A percentile compares a stretch with the other conserved stretches of the same genome.
Conservation (phyloP, 2,797 vertebrate species). For the Phylloscopus collybita region DNA sequence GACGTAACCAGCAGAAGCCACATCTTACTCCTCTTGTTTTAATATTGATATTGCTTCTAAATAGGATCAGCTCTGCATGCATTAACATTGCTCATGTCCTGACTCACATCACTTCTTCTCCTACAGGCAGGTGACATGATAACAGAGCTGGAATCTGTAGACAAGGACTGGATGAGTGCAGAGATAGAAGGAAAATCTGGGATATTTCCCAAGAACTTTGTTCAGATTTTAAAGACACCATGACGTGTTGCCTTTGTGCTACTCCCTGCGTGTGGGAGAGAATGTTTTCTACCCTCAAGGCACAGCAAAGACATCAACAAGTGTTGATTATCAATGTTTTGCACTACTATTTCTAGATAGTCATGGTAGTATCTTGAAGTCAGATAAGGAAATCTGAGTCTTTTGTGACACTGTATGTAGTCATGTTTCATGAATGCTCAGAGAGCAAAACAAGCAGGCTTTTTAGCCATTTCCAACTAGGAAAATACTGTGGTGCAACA, state of each 20-base stretch:
- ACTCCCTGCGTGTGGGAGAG: neutral
- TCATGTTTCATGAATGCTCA: neutral
- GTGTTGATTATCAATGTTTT: conserved; percentile 79
- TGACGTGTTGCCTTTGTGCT: conserved; percentile 48
- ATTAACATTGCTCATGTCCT: neutral
- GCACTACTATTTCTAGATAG: conserved; percentile 79
- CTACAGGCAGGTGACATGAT: conserved; percentile 86
- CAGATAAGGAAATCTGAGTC: conserved; percentile 15
- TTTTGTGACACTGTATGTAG: conserved; percentile 28
- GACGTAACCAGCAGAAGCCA: neutral
- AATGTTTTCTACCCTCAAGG: conserved; percentile 55
- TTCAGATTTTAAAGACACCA: conserved; percentile 77
- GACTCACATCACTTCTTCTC: conserved; percentile 28
- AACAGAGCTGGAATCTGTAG: conserved; percentile 83
- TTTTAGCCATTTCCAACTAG: neutral
- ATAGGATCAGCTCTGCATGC: neutral
- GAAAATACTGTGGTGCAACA: conserved; percentile 37
- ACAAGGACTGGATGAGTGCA: conserved; percentile 90
- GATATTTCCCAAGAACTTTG: conserved; percentile 89
- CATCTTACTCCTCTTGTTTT: neutral
- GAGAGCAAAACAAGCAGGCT: neutral
- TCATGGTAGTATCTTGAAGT: conserved; percentile 62
- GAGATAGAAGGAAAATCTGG: conserved; percentile 84
- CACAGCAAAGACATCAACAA: neutral
- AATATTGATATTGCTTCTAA: neutral